Conservation (phyloP, 2,113 vertebrate genomes). For the Pholis gunnellus region DNA sequence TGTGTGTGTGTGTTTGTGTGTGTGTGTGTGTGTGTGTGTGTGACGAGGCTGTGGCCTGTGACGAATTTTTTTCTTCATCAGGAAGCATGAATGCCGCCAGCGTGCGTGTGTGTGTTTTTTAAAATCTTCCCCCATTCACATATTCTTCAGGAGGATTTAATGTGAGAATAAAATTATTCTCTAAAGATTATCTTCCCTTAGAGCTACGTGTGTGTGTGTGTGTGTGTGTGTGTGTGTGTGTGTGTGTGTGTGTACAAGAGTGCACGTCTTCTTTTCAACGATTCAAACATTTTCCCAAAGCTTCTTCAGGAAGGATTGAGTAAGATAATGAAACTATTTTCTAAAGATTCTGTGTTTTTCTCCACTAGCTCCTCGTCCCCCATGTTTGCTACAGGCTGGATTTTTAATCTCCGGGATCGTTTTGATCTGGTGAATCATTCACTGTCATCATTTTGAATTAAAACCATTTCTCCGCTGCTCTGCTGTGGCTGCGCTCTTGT, state of each 20-base stretch:
- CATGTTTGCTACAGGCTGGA: slow-evolving; percentile 54
- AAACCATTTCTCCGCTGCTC: slow-evolving; percentile 28
- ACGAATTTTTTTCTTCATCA: slow-evolving; percentile 47
- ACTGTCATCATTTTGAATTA: slow-evolving; percentile 55
- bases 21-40: slow-evolving; percentile 20
- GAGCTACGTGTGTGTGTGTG: slow-evolving; percentile 36
- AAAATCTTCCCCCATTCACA: slow-evolving; percentile 20
- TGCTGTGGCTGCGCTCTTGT: neutral
- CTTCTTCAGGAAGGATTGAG: slow-evolving; percentile 58
- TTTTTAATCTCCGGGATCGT: slow-evolving; percentile 75
- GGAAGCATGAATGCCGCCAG: slow-evolving; percentile 33
- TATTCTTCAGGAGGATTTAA: slow-evolving; percentile 64
- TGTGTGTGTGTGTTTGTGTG: slow-evolving; percentile 4
- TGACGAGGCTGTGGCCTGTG: slow-evolving; percentile 5
- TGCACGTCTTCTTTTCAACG: slow-evolving; percentile 49
- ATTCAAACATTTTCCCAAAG: slow-evolving; percentile 56
- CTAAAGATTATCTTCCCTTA: slow-evolving; percentile 62
- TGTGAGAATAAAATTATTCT: slow-evolving; percentile 66
- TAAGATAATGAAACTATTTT: slow-evolving; percentile 69
- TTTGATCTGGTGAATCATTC: slow-evolving; percentile 69
- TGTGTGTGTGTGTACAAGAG: slow-evolving; percentile 23
- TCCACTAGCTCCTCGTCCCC: neutral
- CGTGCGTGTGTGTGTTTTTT: neutral
- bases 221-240: slow-evolving; percentile 11
- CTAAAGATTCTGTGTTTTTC: slow-evolving; percentile 22